Conservation (phyloP, 1,140 invertebrate species). For the Micrasema minimum region DNA sequence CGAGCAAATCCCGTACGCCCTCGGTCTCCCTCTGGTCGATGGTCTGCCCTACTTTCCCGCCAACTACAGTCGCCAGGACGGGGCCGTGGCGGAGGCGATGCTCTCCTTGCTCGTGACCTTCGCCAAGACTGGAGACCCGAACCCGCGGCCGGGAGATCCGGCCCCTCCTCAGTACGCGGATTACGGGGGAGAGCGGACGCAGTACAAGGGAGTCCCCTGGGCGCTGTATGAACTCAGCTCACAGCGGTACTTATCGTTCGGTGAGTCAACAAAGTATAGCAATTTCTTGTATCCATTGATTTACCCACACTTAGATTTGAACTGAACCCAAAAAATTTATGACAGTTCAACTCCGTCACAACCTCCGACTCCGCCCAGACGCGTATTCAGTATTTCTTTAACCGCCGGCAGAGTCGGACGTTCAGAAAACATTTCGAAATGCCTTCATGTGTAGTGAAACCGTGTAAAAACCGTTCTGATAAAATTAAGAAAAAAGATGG, state of each 20-base stretch:
- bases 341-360: no score
- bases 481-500: no score
- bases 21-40: slow-evolving; percentile 85
- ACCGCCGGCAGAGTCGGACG: no score
- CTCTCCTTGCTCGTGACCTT: slow-evolving; percentile 81
- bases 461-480: no score
- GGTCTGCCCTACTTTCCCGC: slow-evolving; percentile 68
- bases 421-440: no score
- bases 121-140: slow-evolving; percentile 80
- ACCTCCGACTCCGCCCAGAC: no score
- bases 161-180: slow-evolving; percentile 62
- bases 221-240: slow-evolving; percentile 78
- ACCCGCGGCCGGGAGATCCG: slow-evolving; percentile 59
- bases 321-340: no score
- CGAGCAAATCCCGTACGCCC: slow-evolving; percentile 87
- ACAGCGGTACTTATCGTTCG: slow-evolving; percentile 80
- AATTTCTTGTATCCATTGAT: not conserved
- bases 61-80: slow-evolving; percentile 82
- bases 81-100: slow-evolving; percentile 78
- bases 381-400: no score
- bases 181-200: slow-evolving; percentile 71
- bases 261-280: slow-evolving; percentile 64
- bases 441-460: no score
- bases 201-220: slow-evolving; percentile 72
- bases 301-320: no score